These are phyloP conservation scores for Caenorhabditis sp. DNA, from an alignment of 2,888 invertebrate species.

Conservation along the genomic window DNA sequence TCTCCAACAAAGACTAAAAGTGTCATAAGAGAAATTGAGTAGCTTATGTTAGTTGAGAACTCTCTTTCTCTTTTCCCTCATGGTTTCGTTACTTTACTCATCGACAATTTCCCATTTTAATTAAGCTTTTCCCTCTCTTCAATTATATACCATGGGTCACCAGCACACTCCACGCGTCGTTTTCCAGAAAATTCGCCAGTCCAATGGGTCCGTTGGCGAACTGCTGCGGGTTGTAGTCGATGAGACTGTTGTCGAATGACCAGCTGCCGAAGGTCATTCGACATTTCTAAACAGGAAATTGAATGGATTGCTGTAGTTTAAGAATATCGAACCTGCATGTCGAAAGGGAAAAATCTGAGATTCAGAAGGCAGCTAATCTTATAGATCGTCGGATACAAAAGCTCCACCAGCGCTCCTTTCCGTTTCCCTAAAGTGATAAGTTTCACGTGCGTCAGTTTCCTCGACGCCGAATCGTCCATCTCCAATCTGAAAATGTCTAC, in stretches of 20 bases:
- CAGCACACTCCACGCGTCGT: conserved; percentile 69
- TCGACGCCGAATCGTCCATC: conserved; percentile 52
- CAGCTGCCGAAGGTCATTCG: conserved; percentile 69
- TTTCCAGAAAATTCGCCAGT: conserved; percentile 67
- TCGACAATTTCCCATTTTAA: conserved; percentile 1
- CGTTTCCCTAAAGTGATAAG: conserved; percentile 45
- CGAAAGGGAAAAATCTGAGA: conserved; percentile 67
- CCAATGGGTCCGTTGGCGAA: conserved; percentile 55
- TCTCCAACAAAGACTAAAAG: background rate
- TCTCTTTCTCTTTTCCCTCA: background rate
- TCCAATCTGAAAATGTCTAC: conserved; percentile 42
- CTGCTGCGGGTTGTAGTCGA: conserved; percentile 58
- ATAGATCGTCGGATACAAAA: conserved; percentile 65
- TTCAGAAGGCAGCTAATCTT: conserved; percentile 66
- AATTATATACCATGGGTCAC: conserved; percentile 55
- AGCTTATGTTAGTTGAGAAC: no score
- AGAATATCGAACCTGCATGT: conserved; percentile 57
- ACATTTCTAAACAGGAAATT: conserved; percentile 53
- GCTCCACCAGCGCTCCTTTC: conserved; percentile 55
- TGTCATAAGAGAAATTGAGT: background rate
- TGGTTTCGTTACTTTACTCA: background rate
- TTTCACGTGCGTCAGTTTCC: conserved; percentile 57
- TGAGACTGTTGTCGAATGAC: conserved; percentile 68
- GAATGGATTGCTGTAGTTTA: background rate
- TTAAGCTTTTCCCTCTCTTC: background rate